These are phyloP conservation scores for Channa striata DNA, from an alignment of 2,797 vertebrate genomes.

Conservation along the genomic window DNA sequence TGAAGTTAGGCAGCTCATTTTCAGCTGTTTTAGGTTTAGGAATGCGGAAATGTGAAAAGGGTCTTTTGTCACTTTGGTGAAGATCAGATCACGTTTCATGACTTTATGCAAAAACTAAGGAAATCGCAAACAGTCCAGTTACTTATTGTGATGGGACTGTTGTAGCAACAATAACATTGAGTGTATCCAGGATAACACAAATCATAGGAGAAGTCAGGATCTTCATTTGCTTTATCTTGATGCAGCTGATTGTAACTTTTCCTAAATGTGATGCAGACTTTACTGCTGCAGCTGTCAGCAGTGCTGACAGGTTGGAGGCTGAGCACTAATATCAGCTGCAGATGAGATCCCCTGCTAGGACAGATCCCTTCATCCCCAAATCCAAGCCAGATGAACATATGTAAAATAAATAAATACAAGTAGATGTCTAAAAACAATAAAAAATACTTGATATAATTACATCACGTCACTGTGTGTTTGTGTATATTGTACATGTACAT, in stretches of 20 bases:
- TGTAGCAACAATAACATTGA: too few relatives aligned
- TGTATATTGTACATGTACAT: neutral
- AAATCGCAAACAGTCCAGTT: too few relatives aligned
- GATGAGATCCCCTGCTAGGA: constrained; percentile 58
- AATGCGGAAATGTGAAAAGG: too few relatives aligned
- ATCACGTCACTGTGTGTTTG: neutral
- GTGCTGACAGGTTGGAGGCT: constrained; percentile 47
- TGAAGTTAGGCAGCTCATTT: too few relatives aligned
- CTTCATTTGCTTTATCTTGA: constrained; percentile 35
- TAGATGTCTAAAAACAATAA: constrained; percentile 29
- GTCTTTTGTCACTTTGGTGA: too few relatives aligned
- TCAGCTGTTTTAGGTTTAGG: too few relatives aligned
- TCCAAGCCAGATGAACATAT: constrained; percentile 53
- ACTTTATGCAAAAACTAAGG: too few relatives aligned
- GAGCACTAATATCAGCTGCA: constrained; percentile 52
- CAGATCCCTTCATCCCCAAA: constrained; percentile 51
- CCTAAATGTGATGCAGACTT: constrained; percentile 47
- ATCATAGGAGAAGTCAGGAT: constrained; percentile 19
- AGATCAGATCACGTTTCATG: too few relatives aligned
- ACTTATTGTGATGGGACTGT: too few relatives aligned
- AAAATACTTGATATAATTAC: constrained; percentile 1
- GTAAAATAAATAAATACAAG: constrained; percentile 12
- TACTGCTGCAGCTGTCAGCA: constrained; percentile 59
- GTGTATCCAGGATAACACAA: constrained; percentile 27
- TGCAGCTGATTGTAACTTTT: constrained; percentile 40